Percentiles rank a stretch among this genome's conserved stretches.
Conservation (phyloP, 2,797 vertebrate species). For the Pyrrhura leucotis region DNA sequence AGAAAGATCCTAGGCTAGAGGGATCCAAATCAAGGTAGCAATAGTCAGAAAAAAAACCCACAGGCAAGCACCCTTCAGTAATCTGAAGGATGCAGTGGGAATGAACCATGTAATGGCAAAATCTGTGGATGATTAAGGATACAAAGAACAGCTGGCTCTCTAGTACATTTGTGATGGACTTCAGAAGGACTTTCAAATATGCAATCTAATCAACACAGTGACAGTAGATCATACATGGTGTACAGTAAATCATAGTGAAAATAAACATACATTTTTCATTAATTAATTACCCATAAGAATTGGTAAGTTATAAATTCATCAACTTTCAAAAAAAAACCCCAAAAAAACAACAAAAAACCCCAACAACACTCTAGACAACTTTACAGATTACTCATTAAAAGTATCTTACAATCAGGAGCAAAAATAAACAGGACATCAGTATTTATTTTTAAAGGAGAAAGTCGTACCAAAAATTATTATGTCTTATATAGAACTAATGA, state of each 20-base stretch:
- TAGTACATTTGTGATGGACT: background rate
- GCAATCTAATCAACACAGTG: background rate
- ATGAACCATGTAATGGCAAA: background rate
- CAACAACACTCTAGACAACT: background rate
- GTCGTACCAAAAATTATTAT: background rate
- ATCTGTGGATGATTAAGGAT: background rate
- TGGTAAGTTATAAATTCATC: background rate
- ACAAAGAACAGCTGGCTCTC: background rate
- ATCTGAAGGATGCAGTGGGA: background rate
- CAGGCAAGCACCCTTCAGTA: background rate
- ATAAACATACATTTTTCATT: background rate
- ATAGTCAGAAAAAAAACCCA: background rate
- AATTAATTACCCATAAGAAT: background rate
- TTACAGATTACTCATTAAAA: background rate
- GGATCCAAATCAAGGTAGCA: background rate
- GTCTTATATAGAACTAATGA: slow-evolving; percentile 52
- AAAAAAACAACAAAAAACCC: background rate
- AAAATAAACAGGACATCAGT: slow-evolving; percentile 1
- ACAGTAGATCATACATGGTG: background rate
- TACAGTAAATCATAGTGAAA: background rate
- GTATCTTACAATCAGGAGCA: background rate
- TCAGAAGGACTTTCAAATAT: slow-evolving; percentile 12
- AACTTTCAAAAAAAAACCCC: background rate
- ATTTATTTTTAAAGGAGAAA: slow-evolving; percentile 17
- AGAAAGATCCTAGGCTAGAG: background rate